phyloP scores from a whole-genome alignment of 2,888 invertebrate genomes.

The Eucera pruinosa region DNA sequence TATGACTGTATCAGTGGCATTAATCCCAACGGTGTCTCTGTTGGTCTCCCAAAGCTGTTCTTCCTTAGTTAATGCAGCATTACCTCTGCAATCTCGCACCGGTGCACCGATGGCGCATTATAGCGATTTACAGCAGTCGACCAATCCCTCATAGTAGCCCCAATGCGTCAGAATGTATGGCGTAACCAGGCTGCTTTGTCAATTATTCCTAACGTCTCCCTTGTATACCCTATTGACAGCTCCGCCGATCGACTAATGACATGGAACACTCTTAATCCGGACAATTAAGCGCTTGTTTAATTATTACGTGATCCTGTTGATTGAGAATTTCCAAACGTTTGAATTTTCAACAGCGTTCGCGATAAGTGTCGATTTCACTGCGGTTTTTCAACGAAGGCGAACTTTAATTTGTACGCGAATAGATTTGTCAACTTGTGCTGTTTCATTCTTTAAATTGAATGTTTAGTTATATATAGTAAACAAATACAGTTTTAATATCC shows the following conservation, averaged over 20 bases:
- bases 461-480: too few relatives aligned
- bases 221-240: conserved; percentile 12
- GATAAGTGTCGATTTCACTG: too few relatives aligned
- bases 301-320: conserved; percentile 23
- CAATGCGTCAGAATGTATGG: conserved; percentile 44
- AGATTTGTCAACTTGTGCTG: too few relatives aligned
- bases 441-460: too few relatives aligned
- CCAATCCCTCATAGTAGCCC: conserved; percentile 51
- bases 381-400: too few relatives aligned
- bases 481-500: too few relatives aligned
- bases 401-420: too few relatives aligned
- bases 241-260: conserved; percentile 14
- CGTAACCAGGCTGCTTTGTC: conserved; percentile 29
- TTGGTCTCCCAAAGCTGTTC: conserved; percentile 11
- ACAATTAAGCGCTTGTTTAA: conserved; percentile 35
- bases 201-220: conserved; percentile 42
- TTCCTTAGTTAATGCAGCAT: conserved; percentile 40
- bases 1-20: background rate
- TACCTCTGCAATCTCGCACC: conserved; percentile 35
- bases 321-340: background rate
- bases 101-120: conserved; percentile 47
- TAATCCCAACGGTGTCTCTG: conserved; percentile 33
- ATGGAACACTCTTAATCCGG: conserved; percentile 44
- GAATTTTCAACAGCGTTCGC: too few relatives aligned
- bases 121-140: conserved; percentile 61